Base-by-base conservation (phyloP, 2,113 vertebrate species). In the Piaya cayana region DNA sequence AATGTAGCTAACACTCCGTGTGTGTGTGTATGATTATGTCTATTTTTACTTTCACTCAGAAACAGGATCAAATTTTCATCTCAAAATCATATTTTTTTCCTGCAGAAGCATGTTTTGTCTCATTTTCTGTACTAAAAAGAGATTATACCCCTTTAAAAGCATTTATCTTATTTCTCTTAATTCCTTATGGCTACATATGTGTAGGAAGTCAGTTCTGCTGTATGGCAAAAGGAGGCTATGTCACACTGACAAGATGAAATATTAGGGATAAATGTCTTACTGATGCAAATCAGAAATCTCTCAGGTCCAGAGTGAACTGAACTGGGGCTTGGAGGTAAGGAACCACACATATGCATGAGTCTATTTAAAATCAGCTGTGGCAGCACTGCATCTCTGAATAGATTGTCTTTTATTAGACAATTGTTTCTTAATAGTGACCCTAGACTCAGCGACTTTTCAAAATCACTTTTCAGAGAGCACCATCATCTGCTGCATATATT, bases 121-220 rank as follows among this genome's bases (percentile, higher is more conserved):
- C 56, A 70, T 94, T 95, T 97, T 94, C 94, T 96, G 55, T 76
- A 55, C 52, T 93, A 91, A 80, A 95, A 22, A 3, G 43, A 70
- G 55, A 94, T 80, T 50, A 86, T 86, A 93, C 91, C 16, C 74
- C 52, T 97, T 96, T 92, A 85, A 91, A 94, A 77, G 25, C 39
- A 49, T 85, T 93, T 93, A 72, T 76, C 83, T 93, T 88, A 53
- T 77, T 90, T 87, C 12, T 16, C 6, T 59, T 50, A 36, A 4
- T 72, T 77, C 50, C 27, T 84, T 18, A 12, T 39, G 55, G 32
- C 32, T 82, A 13, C 26, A 4, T 62, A 50, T 62, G 32, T 62
- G 37, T 37, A 82, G 42, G 39, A 86, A 83, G 22, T 8, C 25
- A 90, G 53, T 8, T 79, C 42, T 82, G 36, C 32, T 85, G 9